phyloP scores from a whole-genome alignment of 2,113 vertebrate species.

The Toxostoma redivivum region DNA sequence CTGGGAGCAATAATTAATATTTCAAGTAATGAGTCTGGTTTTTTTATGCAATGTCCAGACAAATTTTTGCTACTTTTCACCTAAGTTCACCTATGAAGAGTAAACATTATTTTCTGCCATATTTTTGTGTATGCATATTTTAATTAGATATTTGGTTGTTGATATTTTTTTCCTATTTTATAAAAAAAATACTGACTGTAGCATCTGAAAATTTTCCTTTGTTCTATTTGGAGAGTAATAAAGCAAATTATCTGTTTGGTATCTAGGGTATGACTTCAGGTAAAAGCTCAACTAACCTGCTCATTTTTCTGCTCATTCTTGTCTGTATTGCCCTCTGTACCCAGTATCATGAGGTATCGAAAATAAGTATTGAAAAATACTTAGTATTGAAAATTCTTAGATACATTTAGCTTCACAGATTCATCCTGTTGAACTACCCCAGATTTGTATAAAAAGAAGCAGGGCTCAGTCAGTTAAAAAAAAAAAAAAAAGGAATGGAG shows the following conservation, averaged over 20 bases:
- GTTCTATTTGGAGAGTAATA: background rate
- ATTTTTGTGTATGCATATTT: background rate
- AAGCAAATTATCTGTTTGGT: background rate
- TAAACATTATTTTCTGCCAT: background rate
- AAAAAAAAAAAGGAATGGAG: background rate
- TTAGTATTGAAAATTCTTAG: background rate
- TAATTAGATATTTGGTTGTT: background rate
- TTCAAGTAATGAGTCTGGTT: background rate
- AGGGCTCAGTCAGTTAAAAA: background rate
- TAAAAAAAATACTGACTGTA: background rate
- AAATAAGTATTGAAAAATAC: background rate
- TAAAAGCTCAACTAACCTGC: background rate
- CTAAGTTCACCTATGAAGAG: background rate
- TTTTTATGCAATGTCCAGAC: background rate
- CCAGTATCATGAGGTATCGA: background rate
- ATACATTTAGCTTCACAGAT: background rate
- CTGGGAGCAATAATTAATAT: background rate
- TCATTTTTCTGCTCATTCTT: background rate
- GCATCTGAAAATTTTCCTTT: background rate
- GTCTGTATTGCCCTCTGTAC: background rate
- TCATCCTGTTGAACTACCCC: background rate
- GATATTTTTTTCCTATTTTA: background rate
- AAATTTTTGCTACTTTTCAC: background rate
- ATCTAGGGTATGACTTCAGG: background rate
- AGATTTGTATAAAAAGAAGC: background rate